A percentile compares a stretch with the other conserved stretches of the same genome.
Evolutionary conservation across 1,140 invertebrate species (phyloP).

Genomic region (Proctacanthus coquilletti): DNA sequence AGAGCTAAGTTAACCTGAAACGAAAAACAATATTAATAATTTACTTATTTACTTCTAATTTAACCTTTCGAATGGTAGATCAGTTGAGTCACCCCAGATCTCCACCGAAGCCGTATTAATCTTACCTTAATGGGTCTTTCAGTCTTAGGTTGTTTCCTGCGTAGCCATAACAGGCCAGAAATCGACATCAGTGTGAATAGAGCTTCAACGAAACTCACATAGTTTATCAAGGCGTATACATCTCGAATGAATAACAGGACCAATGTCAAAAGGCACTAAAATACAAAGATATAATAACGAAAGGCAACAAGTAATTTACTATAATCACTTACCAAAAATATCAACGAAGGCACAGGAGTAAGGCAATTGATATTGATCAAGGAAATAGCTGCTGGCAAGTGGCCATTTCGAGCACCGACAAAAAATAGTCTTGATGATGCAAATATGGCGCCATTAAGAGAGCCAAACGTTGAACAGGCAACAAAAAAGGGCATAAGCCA

Average conservation of each 20-base stretch:
- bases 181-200: slow-evolving; percentile 86
- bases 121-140: slow-evolving; percentile 50
- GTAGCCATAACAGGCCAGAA: slow-evolving; percentile 70
- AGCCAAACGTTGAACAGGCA: slow-evolving; percentile 74
- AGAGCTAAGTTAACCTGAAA: slow-evolving; percentile 49
- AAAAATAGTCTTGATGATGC: slow-evolving; percentile 77
- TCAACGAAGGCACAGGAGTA: slow-evolving; percentile 80
- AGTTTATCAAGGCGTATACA: slow-evolving; percentile 85
- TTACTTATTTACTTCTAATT: not conserved
- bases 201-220: slow-evolving; percentile 84
- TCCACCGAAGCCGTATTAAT: not conserved
- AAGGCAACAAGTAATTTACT: slow-evolving; percentile 1
- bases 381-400: slow-evolving; percentile 74
- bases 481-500: slow-evolving; percentile 85
- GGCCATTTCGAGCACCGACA: slow-evolving; percentile 79
- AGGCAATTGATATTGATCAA: slow-evolving; percentile 70
- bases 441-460: slow-evolving; percentile 77
- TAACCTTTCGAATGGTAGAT: too few species aligned
- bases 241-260: slow-evolving; percentile 67
- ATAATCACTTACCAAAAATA: slow-evolving; percentile 67
- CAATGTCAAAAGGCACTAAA: slow-evolving; percentile 65
- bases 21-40: not conserved
- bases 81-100: too few species aligned
- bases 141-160: slow-evolving; percentile 57
- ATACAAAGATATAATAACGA: slow-evolving; percentile 22